A percentile compares a stretch with the other conserved stretches of the same genome.
Conservation (phyloP, 2,797 vertebrate species). For the Helicolenus hilgendorfi region DNA sequence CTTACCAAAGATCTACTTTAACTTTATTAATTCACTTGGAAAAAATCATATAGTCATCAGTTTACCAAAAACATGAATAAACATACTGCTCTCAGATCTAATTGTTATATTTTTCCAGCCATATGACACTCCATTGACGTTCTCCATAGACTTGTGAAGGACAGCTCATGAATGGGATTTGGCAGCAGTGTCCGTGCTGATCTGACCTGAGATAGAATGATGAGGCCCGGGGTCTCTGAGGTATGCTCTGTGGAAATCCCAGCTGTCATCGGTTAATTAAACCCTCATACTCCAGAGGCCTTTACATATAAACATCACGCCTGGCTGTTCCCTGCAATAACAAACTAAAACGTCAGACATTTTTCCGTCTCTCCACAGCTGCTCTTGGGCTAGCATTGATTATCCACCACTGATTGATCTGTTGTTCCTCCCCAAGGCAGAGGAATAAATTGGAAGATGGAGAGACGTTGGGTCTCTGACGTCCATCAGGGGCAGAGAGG, state of each 20-base stretch:
- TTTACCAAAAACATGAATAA: neutral
- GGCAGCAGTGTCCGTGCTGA: constrained; percentile 57
- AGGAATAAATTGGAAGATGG: constrained; percentile 42
- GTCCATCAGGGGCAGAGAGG: constrained; percentile 5
- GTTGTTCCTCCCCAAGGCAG: constrained; percentile 49
- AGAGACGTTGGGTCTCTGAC: constrained; percentile 11
- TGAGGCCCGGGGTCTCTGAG: constrained; percentile 60
- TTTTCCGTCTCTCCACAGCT: constrained; percentile 63
- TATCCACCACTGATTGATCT: constrained; percentile 69
- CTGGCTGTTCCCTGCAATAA: constrained; percentile 70
- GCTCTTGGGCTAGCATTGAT: constrained; percentile 59
- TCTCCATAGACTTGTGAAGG: constrained; percentile 22
- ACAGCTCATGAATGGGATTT: constrained; percentile 38
- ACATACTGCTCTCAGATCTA: neutral
- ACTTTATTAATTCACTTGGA: neutral
- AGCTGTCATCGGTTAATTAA: constrained; percentile 79
- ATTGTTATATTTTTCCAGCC: constrained; percentile 12
- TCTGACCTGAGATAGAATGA: constrained; percentile 63
- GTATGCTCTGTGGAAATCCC: constrained; percentile 65
- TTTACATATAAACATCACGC: constrained; percentile 74
- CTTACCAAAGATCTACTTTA: neutral
- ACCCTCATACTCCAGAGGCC: constrained; percentile 69
- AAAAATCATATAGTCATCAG: neutral
- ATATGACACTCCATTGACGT: neutral
- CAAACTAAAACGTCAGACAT: constrained; percentile 65